These are phyloP conservation scores for Drepana falcataria DNA, from an alignment of 2,888 invertebrate species.

Conservation along the genomic window DNA sequence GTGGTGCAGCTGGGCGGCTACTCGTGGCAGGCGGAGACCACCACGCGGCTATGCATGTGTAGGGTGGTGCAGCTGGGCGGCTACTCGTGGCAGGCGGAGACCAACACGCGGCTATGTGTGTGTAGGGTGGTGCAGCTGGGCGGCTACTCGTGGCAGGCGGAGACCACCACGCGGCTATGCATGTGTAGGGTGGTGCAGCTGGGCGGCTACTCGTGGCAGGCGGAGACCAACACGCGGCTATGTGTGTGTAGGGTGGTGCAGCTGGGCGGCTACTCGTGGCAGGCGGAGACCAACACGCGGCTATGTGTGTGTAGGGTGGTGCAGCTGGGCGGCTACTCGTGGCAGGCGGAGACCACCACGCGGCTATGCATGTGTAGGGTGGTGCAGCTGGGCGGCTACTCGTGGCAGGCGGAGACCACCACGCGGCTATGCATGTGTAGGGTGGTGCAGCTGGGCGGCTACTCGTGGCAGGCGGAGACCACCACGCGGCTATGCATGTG, in stretches of 20 bases:
- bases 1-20: constrained; percentile 88
- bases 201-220: constrained; percentile 85
- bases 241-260: constrained; percentile 81
- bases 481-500: not conserved
- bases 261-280: constrained; percentile 92
- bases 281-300: constrained; percentile 90
- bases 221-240: not conserved
- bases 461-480: constrained; percentile 64
- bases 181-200: constrained; percentile 97
- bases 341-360: not conserved
- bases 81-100: constrained; percentile 77
- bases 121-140: constrained; percentile 85
- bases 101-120: constrained; percentile 1
- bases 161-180: constrained; percentile 91
- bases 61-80: constrained; percentile 96
- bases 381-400: no score
- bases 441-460: constrained; percentile 95
- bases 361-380: no score
- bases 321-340: constrained; percentile 94
- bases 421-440: constrained; percentile 96
- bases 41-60: constrained; percentile 93
- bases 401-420: constrained; percentile 89
- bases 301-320: constrained; percentile 96
- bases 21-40: constrained; percentile 93
- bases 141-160: constrained; percentile 93